These are phyloP conservation scores for Pluvianellus socialis DNA, from an alignment of 2,113 vertebrate species.

Conservation along the genomic window DNA sequence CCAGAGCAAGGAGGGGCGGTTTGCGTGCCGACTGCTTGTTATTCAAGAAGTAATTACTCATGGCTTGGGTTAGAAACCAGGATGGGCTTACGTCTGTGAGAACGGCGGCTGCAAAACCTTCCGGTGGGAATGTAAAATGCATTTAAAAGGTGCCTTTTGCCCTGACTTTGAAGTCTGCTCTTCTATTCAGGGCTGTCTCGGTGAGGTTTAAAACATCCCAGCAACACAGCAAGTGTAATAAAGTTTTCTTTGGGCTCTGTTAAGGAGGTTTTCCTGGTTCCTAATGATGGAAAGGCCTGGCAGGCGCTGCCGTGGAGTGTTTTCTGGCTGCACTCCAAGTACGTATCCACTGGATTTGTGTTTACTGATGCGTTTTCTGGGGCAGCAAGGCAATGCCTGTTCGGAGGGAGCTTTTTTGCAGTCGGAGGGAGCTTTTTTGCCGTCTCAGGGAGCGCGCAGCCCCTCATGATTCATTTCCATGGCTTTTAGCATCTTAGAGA, in stretches of 20 bases:
- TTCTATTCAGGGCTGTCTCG: not conserved
- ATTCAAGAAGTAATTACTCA: conserved; percentile 25
- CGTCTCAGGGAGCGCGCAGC: not conserved
- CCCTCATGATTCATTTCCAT: conserved; percentile 18
- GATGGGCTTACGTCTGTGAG: conserved; percentile 29
- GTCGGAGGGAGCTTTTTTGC: not conserved
- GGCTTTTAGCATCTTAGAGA: conserved; percentile 9
- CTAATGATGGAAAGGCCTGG: not conserved
- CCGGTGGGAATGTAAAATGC: not conserved
- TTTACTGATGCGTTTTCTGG: conserved; percentile 38
- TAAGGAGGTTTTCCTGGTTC: conserved; percentile 19
- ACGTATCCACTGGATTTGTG: not conserved
- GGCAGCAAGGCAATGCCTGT: not conserved
- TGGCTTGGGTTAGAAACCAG: conserved; percentile 29
- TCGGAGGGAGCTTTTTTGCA: not conserved
- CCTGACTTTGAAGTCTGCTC: conserved; percentile 46
- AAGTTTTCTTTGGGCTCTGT: not conserved
- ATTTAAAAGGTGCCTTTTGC: not conserved
- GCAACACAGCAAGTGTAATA: not conserved
- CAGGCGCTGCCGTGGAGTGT: not conserved
- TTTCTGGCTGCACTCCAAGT: conserved; percentile 40
- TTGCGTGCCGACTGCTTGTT: not conserved
- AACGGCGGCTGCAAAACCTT: not conserved
- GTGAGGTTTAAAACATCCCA: not conserved
- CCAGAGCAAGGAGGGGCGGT: not conserved